A percentile compares a stretch with the other conserved stretches of the same genome.
Evolutionary conservation across 2,797 vertebrate species (phyloP).

Genomic region (Pelobates cultripes): DNA sequence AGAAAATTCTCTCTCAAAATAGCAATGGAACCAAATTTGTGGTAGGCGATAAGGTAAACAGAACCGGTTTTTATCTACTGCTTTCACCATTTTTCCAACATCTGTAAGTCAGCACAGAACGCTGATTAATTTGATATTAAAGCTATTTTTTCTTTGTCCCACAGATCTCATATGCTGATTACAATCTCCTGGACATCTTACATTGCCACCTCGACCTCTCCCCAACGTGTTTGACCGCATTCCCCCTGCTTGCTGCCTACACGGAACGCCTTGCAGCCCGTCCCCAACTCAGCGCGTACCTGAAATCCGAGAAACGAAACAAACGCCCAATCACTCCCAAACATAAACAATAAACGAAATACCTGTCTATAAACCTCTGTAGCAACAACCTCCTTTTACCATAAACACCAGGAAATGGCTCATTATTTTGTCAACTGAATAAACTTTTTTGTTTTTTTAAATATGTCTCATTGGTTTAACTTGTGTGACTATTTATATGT

Average conservation of each 20-base stretch:
- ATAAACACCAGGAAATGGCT: background rate
- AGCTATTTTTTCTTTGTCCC: background rate
- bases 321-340: conserved; percentile 19
- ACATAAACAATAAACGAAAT: background rate
- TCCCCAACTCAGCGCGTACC: conserved; percentile 20
- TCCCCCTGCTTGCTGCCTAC: conserved; percentile 18
- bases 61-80: too few relatives aligned
- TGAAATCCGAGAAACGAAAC: conserved; percentile 26
- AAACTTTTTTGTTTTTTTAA: background rate
- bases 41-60: conserved; percentile 70
- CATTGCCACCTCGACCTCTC: background rate
- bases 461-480: background rate
- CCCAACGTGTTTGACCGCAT: conserved; percentile 3
- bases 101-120: background rate
- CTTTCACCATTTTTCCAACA: background rate
- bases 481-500: background rate
- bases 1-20: conserved; percentile 68
- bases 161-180: conserved; percentile 23
- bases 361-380: background rate
- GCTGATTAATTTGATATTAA: fast-evolving
- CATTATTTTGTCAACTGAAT: background rate
- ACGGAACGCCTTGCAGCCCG: background rate
- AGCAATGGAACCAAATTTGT: conserved; percentile 69
- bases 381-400: background rate
- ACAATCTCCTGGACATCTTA: conserved; percentile 30